These are phyloP conservation scores for Stenchaetothrips biformis DNA, from an alignment of 2,888 invertebrate species.

Conservation along the genomic window DNA sequence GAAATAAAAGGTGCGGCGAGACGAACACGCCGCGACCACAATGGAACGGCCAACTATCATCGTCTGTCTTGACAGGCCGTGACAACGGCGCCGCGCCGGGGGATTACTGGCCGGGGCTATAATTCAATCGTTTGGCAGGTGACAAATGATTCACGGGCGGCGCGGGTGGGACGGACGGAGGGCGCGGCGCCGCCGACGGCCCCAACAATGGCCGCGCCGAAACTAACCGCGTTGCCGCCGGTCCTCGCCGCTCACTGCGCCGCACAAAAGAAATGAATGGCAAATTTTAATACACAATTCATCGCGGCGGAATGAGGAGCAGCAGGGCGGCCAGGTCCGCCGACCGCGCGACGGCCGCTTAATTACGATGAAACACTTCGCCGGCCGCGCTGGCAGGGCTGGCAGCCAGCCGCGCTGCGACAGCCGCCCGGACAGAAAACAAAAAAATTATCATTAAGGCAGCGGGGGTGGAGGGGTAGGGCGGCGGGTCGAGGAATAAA, in stretches of 20 bases:
- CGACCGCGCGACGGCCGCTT: neutral
- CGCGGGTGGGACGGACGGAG: neutral
- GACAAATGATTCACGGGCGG: slow-evolving; percentile 10
- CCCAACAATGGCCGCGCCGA: neutral
- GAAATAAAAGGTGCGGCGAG: too few species aligned
- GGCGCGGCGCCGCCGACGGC: neutral
- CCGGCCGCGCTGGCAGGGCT: neutral
- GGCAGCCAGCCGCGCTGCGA: neutral
- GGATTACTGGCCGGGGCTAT: neutral
- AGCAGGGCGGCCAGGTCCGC: neutral
- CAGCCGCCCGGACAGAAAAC: neutral
- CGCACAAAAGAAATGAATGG: slow-evolving; percentile 19
- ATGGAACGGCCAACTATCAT: too few species aligned
- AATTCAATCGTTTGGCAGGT: slow-evolving; percentile 23
- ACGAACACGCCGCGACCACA: too few species aligned
- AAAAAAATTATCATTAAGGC: too few species aligned
- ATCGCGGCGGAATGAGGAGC: neutral
- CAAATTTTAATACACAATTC: slow-evolving; percentile 17
- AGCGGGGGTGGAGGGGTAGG: too few species aligned
- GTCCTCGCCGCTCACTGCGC: neutral
- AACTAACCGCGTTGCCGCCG: neutral
- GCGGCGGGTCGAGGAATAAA: neutral
- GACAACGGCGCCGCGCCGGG: too few species aligned
- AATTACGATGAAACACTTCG: neutral
- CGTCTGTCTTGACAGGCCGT: too few species aligned